Percentiles rank a stretch among this genome's conserved stretches.
phyloP scores from a whole-genome alignment of 2,113 vertebrate genomes.

The Chroicocephalus ridibundus region DNA sequence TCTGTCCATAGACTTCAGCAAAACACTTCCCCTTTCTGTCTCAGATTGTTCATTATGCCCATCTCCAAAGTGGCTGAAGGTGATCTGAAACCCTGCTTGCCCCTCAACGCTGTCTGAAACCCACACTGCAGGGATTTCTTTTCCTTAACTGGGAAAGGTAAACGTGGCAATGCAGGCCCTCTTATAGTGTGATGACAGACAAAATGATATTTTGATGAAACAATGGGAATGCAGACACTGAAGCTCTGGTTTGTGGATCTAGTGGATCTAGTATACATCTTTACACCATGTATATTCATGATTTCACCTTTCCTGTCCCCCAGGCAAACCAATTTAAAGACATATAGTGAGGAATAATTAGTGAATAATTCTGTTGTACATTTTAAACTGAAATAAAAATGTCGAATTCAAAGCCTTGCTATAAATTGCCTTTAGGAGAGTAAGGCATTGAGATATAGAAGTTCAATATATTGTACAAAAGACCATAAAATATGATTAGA shows the following conservation, averaged over 20 bases:
- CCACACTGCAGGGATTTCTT: not conserved
- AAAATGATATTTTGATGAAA: not conserved
- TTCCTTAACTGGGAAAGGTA: not conserved
- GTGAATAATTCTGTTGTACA: not conserved
- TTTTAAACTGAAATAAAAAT: not conserved
- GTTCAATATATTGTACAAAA: not conserved
- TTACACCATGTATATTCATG: not conserved
- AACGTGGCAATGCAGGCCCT: not conserved
- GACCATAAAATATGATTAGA: not conserved
- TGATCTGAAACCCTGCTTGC: not conserved
- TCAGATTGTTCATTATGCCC: not conserved
- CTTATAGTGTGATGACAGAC: not conserved
- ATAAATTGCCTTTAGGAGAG: not conserved
- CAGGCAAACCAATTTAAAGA: not conserved
- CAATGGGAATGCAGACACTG: not conserved
- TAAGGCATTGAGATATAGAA: not conserved
- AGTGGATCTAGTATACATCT: not conserved
- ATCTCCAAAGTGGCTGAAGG: not conserved
- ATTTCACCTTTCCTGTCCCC: not conserved
- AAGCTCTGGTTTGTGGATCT: not conserved
- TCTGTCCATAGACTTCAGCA: not conserved
- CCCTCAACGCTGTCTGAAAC: not conserved
- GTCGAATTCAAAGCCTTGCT: not conserved
- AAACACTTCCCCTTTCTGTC: not conserved
- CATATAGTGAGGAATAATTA: not conserved